A percentile compares a stretch with the other conserved stretches of the same genome.
phyloP scores from a whole-genome alignment of 1,140 invertebrate genomes.

The Uloborus diversus region DNA sequence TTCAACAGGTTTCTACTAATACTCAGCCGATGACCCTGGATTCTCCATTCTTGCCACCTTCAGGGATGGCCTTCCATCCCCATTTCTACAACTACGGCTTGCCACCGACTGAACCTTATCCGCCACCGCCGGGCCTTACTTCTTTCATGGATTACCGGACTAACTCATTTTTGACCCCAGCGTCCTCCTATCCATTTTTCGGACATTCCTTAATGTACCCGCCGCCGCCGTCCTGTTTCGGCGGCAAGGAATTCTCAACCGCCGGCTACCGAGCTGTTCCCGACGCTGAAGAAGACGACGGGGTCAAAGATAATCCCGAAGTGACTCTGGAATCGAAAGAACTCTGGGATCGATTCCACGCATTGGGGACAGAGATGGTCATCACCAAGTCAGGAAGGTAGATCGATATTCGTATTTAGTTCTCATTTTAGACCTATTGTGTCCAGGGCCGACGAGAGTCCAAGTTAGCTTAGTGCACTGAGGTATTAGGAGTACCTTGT shows the following conservation, averaged over 20 bases:
- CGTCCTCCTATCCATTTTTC: neutral
- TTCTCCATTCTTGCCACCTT: conserved; percentile 1
- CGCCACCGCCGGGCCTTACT: too few species aligned
- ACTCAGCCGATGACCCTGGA: conserved; percentile 29
- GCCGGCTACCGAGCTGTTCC: neutral
- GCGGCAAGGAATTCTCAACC: conserved; percentile 3
- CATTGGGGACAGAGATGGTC: conserved; percentile 99
- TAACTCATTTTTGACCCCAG: conserved; percentile 36
- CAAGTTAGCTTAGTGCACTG: too few species aligned
- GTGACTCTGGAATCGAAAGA: conserved; percentile 97
- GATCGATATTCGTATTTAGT: conserved; percentile 64
- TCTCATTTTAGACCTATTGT: too few species aligned
- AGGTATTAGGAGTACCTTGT: too few species aligned
- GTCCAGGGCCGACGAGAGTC: too few species aligned
- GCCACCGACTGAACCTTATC: neutral
- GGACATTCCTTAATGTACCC: neutral
- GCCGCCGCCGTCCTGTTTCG: neutral
- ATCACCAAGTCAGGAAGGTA: conserved; percentile 99
- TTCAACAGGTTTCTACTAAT: too few species aligned
- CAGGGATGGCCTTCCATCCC: conserved; percentile 35
- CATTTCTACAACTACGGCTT: neutral
- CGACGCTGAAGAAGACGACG: conserved; percentile 79
- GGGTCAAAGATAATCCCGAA: conserved; percentile 94
- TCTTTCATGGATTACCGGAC: conserved; percentile 43
- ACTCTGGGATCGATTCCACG: conserved; percentile 98